Base-by-base conservation (phyloP, 2,888 invertebrate genomes). In the Patella caerulea region DNA sequence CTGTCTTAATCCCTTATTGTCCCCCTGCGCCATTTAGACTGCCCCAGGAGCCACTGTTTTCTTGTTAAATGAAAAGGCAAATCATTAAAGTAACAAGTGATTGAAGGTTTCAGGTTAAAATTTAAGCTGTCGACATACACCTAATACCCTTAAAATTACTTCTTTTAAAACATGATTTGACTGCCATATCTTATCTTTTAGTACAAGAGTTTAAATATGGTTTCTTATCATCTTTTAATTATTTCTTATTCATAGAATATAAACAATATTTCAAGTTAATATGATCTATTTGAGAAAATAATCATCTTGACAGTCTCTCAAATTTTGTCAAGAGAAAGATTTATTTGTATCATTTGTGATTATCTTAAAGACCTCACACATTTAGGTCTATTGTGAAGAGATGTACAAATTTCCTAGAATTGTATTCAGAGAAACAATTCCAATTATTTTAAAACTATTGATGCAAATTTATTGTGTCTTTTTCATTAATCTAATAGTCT, bases 31-130 rank as follows among this genome's bases (percentile, higher is more conserved):
- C 65, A 65, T 65, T 65, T 65, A 65, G 65, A 65, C 65, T 19
- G 65, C 65, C 65, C 24, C 19, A 5, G 65, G 65, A 65, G 19
- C 24, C 3, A 19, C 65, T 12, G 24, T 19, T 65, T 65, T 65
- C 65, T 65, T 24, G 15, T 65, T 65, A 12, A 24, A 65, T 65
- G 24, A 65, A 65, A 65, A 45, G 24, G 65, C 65, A 65, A 65
- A 65, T 65, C 19, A 65, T 65, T 65, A 65, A 65, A 65, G 65
- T 24, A 19, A 65, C 65, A 65, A 65, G 65, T 65, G 65, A 65
- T 65, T 65, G 24, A 65, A 65, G 65, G 65, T 65, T 65, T 65
- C 65, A 65, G 19, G 24, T 65, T 65, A 12, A 65, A 65, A 65
- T 24, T 65, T 65, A 65, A 65, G 65, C 65, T 65, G 19, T 24